Evolutionary conservation across 2,888 invertebrate species (phyloP), one percentile per base, ranked within the genome.

Genomic region (Autographa gamma): DNA sequence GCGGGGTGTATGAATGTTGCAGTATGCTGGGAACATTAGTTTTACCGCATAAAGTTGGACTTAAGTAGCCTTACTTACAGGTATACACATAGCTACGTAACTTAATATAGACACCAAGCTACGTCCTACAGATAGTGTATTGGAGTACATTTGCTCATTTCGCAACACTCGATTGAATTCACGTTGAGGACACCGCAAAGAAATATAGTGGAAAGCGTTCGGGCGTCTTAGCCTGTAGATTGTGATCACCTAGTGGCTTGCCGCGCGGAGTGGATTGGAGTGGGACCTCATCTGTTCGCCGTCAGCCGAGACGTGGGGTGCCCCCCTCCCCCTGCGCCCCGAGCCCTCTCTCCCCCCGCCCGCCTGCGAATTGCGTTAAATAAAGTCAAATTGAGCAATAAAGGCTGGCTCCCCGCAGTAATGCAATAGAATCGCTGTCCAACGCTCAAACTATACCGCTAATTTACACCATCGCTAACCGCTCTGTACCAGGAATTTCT

Each of bases 341-440:
- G 25, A 80, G 86, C 79, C 83, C 43, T 81, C 3, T 79, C 77
- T 79, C 74, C 75, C 69, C 82, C 84, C 81, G 72, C 79, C 80
- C 77, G 87, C 88, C 77, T 84, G 88, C 84, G 91, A 90, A 91
- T 91, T 92, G 92, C 91, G 93, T 94, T 95, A 95, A 95, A 95
- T 95, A 95, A 95, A 95, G 95, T 94, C 94, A 95, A 95, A 96
- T 95, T 95, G 96, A 95, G 95, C 95, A 95, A 95, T 95, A 96
- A 95, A 95, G 94, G 93, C 93, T 87, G 91, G 92, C 90, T 91
- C 86, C 89, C 92, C 92, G 91, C 92, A 86, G 90, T 93, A 95
- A 95, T 94, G 93, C 93, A 91, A 93, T 93, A 91, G 92, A 90
- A 91, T 88, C 91, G 90, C 89, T 91, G 91, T 88, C 89, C 87